Percentiles rank a stretch among this genome's conserved stretches.
These are phyloP conservation scores for Osmoderma eremita DNA, from an alignment of 2,888 invertebrate genomes.

Conservation along the genomic window DNA sequence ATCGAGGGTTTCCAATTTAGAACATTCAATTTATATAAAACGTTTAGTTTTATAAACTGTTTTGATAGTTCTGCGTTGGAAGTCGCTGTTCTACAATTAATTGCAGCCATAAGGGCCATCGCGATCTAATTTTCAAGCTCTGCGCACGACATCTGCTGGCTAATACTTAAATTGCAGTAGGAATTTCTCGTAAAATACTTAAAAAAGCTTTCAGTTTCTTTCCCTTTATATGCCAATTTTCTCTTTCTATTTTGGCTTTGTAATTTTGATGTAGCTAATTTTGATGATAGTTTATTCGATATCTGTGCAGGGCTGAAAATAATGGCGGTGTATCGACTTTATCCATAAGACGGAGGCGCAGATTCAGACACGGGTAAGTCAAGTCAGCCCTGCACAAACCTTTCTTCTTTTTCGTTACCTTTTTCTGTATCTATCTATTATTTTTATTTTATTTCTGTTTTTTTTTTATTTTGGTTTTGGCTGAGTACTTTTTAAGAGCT, in stretches of 20 bases:
- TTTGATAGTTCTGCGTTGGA: too few species aligned
- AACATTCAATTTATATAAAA: too few species aligned
- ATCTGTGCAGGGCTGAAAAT: slow-evolving; percentile 71
- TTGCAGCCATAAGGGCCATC: not conserved
- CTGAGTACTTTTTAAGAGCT: not conserved
- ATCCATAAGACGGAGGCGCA: slow-evolving; percentile 66
- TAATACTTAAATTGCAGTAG: not conserved
- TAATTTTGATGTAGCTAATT: slow-evolving; percentile 19
- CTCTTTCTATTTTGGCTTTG: slow-evolving; percentile 9
- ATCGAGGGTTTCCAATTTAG: too few species aligned
- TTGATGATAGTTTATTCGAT: slow-evolving; percentile 36
- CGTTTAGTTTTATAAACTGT: too few species aligned
- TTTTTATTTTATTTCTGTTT: slow-evolving; percentile 37
- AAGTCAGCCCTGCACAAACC: slow-evolving; percentile 59
- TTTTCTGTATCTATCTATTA: not conserved
- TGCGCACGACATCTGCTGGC: not conserved
- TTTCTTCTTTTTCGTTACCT: slow-evolving; percentile 1
- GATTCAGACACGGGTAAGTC: slow-evolving; percentile 63
- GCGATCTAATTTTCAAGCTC: slow-evolving; percentile 10
- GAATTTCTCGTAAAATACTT: not conserved
- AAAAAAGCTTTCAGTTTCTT: not conserved
- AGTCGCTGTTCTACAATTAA: too few species aligned
- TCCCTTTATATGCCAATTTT: not conserved
- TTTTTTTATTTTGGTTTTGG: slow-evolving; percentile 25
- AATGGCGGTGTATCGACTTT: slow-evolving; percentile 69